phyloP scores from a whole-genome alignment of 2,113 vertebrate genomes.

The Brachyhypopomus gauderio region DNA sequence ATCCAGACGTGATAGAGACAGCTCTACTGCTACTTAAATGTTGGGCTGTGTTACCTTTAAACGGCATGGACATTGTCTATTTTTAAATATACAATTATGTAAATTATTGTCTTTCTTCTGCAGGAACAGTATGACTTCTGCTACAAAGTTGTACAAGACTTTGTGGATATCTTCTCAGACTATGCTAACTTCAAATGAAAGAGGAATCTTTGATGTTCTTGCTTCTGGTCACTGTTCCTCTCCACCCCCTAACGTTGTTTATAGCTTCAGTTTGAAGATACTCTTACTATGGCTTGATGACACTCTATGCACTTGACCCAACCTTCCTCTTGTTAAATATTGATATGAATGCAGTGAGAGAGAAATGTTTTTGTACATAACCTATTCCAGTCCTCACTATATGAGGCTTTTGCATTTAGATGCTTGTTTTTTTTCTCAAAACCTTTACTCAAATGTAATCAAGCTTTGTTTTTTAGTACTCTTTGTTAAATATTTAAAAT shows the following conservation, averaged over 20 bases:
- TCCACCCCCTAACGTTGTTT: conserved; percentile 2
- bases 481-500: conserved; percentile 27
- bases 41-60: no score
- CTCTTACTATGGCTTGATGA: conserved; percentile 37
- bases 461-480: neutral
- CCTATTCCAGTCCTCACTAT: neutral
- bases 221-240: neutral
- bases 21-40: neutral
- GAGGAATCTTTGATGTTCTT: neutral
- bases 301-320: conserved; percentile 48
- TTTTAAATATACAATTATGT: neutral
- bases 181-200: conserved; percentile 99
- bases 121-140: conserved; percentile 99
- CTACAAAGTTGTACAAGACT: conserved; percentile 99
- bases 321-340: conserved; percentile 17
- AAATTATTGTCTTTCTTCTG: conserved; percentile 47
- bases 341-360: conserved; percentile 25
- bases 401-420: conserved; percentile 3
- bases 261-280: conserved; percentile 19
- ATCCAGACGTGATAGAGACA: neutral
- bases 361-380: conserved; percentile 34
- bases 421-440: neutral
- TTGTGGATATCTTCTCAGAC: conserved; percentile 99
- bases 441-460: neutral
- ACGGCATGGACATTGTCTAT: neutral